Base-by-base conservation (phyloP, 2,113 vertebrate genomes). In the Lathamus discolor region DNA sequence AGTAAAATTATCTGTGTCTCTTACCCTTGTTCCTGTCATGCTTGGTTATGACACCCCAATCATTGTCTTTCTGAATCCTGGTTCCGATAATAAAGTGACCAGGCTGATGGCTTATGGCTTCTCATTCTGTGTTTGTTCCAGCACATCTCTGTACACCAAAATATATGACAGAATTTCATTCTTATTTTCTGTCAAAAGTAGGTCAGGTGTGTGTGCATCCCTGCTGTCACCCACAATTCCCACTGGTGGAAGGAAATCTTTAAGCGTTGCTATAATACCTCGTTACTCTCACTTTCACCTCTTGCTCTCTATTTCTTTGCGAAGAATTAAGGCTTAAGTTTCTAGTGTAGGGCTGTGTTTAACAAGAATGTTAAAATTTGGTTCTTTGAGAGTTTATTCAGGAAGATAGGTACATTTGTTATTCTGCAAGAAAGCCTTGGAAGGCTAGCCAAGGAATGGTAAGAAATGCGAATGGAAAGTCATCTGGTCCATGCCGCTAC, bases 121-220 rank as follows among this genome's bases (percentile, higher is more conserved):
- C 79, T 80, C 12, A 83, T 76, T 68, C 43, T 15, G 16, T 54
- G 41, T 67, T 74, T 93, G 28, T 81, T 90, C 33, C 72, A 75
- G 46, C 39, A 61, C 61, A 27, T 89, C 11, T 83, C 76, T 74
- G 51, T 51, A 16, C 41, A 18, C 17, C 24, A 24, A 73, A 87
- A 20, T 48, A 52, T 2, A 4, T 57, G 44, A 63, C n/a, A 80
- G 62, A 54, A 52, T 80, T 69, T 84, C 23, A 8, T 69, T 84
- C 69, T 94, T 79, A 11, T 49, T 77, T 91, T 77, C 39, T 90
- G 54, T 77, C 28, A 88, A 81, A 95, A 94, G 63, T 92, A 81
- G 85, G 68, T 96, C 75, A 90, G 52, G 43, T 59, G 35, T 48
- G 57, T 33, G 48, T 92, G 37, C 23, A 15, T 81, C 29, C 31